Base-by-base conservation (phyloP, 2,797 vertebrate genomes). In the Enteromius afrohamiltoni region DNA sequence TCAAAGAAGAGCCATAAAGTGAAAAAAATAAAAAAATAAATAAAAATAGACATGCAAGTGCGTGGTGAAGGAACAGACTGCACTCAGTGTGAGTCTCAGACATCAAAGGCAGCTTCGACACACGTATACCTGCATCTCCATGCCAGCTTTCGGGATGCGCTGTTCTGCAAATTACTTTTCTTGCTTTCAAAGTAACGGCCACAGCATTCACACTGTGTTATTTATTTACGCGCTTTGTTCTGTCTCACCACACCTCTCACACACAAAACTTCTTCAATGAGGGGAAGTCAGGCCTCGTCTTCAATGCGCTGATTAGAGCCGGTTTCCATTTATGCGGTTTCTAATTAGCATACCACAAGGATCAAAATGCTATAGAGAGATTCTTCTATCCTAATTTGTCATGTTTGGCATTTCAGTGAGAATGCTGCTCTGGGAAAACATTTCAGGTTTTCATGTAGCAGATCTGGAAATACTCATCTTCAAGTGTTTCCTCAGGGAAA, bases 221-320 rank as follows among this genome's bases (percentile, higher is more conserved):
- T 87, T 83, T 85, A 85, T 80, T 85, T 82, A 85, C 40, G 0
- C 23, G 10, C 77, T 86, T 83, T 83, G 64, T 83, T 83, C 76
- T 67, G 60, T 83, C 29, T 60, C 51, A 40, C 45, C 78, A 49
- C 80, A 78, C 34, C 69, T 40, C 2, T 10, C 55, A 76, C 62
- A 79, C 21, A 14, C 17, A 6, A 60, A 10, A 47, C 34, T 6
- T n/a, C 42, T 31, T 65, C 17, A 13, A 2, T 6, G 6, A 49
- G 40, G 69, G 7, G 53, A 75, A 82, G 70, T 79, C 47, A 71
- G 67, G 29, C 23, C 11, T 13, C 6, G 26, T 77, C 64, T 67
- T 68, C 40, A 49, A 2, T 10, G 29, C 3, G 14, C 29, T 53
- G 13, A 69, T 40, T 64, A 62, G 79, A 55, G 34, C 3, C 49